Base-by-base conservation (phyloP, 2,888 invertebrate genomes). In the Cephus runcator region DNA sequence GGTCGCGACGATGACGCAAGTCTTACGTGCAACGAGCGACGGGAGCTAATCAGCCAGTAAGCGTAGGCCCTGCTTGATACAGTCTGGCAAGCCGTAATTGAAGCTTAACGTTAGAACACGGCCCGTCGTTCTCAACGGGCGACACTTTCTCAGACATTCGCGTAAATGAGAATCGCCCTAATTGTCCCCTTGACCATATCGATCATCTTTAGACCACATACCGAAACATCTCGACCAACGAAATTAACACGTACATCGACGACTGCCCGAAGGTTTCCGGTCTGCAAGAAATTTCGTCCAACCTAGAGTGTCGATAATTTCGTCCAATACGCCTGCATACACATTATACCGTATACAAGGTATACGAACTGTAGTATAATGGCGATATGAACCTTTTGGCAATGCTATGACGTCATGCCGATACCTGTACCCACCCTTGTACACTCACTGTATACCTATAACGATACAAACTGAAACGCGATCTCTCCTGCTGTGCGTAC, bases 401-500 rank as follows among this genome's bases (percentile, higher is more conserved):
- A 35, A 34, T 36, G 34, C 1, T 77, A 73, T 77, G 73, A 77
- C 73, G 75, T 69, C 56, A 36, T 69, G 75, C 69, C 34, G 31
- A 69, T 40, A 71, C 69, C 75, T 73, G 69, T 75, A 36, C 34
- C 73, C 30, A 34, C 36, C 33, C 34, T 30, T 23, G 56, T 12
- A 75, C 15, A 36, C 35, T 11, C 11, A n/a, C 31, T 75, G 33
- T 40, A 33, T 31, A 31, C 33, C 76, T 34, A 76, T 56, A 78
- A 75, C 77, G 74, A 80, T 78, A 79, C 73, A 77, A 80, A 80
- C 81, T 80, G 86, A 84, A 83, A 83, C 73, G 34, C 75, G 83
- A 86, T 76, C 77, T 69, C 75, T 69, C 31, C 73, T 69, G 73
- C 77, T 75, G 73, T 73, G 75, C 75, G 34, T 40, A 76, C 56